Base-by-base conservation (phyloP, 2,888 invertebrate species). In the Tricholauxania praeusta region DNA sequence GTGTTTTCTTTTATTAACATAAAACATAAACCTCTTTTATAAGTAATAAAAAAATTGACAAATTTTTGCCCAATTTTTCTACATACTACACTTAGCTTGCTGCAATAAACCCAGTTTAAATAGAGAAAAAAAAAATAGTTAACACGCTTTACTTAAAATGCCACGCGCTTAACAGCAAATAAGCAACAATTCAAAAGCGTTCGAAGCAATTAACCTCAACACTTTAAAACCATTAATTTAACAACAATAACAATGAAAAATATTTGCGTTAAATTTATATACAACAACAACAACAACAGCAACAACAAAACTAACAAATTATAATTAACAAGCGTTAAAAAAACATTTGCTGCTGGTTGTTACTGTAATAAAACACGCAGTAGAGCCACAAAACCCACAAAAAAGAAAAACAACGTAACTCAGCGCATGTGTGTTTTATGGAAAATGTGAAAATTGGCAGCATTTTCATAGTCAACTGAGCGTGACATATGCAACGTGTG, bases 391-490 rank as follows among this genome's bases (percentile, higher is more conserved):
- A 53, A 60, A 62, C 62, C 70, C 62, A 70, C 62, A 70, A 62
- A 17, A 70, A 60, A 28, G 12, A n/a, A 12, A 15, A 17, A 4
- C n/a, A 48, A 22, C 22, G 63, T 63, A 47, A 14, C 19, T 49
- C 12, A 48, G 4, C 1, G 7, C 47, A n/a, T 39, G 32, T 52
- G 19, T 69, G 60, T 51, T 60, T 62, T 62, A 32, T 69, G 60
- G 49, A 53, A 63, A 70, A 63, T 72, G 39, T 19, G 65, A 66
- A 64, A 68, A 64, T 72, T 63, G 70, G 28, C 17, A 55, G 47
- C 69, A 65, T 59, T 70, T 73, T 70, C 73, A 65, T 51, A 73
- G 73, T 59, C 57, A 64, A 47, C 52, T 52, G 53, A 70, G 73
- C 73, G 48, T 69, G 59, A 70, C 52, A 65, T 62, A 64, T 71